Percentiles rank a stretch among this genome's conserved stretches.
phyloP scores from a whole-genome alignment of 2,888 invertebrate species.

The Agonum fuliginosum region DNA sequence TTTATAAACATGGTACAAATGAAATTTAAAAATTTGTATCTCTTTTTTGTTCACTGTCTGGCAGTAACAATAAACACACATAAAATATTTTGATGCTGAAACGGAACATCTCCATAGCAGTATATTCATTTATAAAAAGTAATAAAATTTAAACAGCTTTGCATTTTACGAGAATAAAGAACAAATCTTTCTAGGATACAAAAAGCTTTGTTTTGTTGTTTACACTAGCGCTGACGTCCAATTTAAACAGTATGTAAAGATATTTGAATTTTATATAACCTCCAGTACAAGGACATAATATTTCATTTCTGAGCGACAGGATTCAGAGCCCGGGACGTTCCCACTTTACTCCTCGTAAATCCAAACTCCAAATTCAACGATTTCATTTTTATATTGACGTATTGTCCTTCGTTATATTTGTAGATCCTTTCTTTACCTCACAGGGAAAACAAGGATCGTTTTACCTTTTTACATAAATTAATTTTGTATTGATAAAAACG shows the following conservation, averaged over 20 bases:
- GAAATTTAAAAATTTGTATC: too few species aligned
- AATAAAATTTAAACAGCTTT: conserved; percentile 50
- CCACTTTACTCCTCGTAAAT: conserved; percentile 53
- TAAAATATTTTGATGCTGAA: too few species aligned
- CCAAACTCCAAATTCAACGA: conserved; percentile 52
- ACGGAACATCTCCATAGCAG: too few species aligned
- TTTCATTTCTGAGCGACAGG: conserved; percentile 55
- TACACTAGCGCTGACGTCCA: conserved; percentile 50
- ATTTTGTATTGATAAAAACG: too few species aligned
- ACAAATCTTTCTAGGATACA: conserved; percentile 33
- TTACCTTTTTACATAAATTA: too few species aligned
- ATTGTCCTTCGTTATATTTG: conserved; percentile 56
- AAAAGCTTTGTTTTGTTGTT: conserved; percentile 40
- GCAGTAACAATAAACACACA: too few species aligned
- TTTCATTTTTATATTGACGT: conserved; percentile 59
- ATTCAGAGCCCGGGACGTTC: conserved; percentile 35
- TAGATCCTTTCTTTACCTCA: too few species aligned
- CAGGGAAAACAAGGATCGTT: too few species aligned
- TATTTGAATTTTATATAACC: conserved; percentile 59
- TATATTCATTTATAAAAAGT: conserved; percentile 38
- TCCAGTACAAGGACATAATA: conserved; percentile 56
- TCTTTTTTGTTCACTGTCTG: too few species aligned
- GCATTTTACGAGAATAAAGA: conserved; percentile 27
- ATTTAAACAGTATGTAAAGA: conserved; percentile 58
- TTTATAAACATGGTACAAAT: too few species aligned